These are phyloP conservation scores for Apamea sordens DNA, from an alignment of 2,888 invertebrate species.

Conservation along the genomic window DNA sequence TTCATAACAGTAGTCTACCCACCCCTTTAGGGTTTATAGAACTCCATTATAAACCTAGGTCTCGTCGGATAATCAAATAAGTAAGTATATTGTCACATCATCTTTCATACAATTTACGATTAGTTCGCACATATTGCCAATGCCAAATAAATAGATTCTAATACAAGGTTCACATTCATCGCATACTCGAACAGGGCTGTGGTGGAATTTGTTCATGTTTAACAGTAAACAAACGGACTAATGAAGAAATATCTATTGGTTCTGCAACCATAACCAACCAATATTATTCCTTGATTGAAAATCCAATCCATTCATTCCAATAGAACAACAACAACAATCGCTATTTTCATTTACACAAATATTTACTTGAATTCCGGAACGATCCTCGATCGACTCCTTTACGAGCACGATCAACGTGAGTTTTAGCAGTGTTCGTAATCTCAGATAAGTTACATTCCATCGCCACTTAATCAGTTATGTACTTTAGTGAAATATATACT, in stretches of 20 bases:
- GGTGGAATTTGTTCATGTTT: neutral
- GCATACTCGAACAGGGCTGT: neutral
- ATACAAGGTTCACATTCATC: neutral
- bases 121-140: neutral
- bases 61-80: neutral
- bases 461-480: no score
- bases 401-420: neutral
- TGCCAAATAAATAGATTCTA: neutral
- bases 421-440: no score
- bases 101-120: neutral
- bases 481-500: no score
- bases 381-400: neutral
- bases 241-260: conserved; percentile 6
- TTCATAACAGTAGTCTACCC: neutral
- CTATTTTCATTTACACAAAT: neutral
- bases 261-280: no score
- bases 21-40: neutral
- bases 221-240: conserved; percentile 17
- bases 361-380: neutral
- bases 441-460: no score
- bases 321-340: no score
- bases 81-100: conserved; percentile 5
- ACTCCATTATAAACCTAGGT: neutral
- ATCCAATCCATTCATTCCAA: neutral
- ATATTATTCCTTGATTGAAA: neutral